Percentiles rank a stretch among this genome's conserved stretches.
These are phyloP conservation scores for Tetheella fluctuosa DNA, from an alignment of 2,888 invertebrate genomes.

Conservation along the genomic window DNA sequence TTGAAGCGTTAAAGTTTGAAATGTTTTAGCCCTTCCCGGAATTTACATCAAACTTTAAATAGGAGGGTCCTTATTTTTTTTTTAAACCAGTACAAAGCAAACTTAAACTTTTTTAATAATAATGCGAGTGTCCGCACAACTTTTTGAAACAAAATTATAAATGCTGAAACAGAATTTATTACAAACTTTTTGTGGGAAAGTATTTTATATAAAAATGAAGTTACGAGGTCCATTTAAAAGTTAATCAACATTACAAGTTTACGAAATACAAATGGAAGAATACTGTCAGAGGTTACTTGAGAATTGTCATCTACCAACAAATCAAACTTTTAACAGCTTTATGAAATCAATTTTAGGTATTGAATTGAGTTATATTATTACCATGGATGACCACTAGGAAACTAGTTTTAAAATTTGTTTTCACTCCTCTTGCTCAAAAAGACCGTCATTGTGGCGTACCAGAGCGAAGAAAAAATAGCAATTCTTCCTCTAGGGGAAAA, in stretches of 20 bases:
- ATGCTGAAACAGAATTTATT: not conserved
- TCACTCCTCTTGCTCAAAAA: too few relatives aligned
- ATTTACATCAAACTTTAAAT: not conserved
- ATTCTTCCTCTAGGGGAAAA: too few relatives aligned
- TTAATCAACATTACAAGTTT: not conserved
- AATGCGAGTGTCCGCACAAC: not conserved
- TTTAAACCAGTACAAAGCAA: not conserved
- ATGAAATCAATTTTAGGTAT: too few relatives aligned
- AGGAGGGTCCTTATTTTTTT: not conserved
- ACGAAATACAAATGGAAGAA: not conserved
- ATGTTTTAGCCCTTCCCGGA: not conserved
- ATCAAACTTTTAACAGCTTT: too few relatives aligned
- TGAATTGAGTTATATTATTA: too few relatives aligned
- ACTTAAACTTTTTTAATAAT: not conserved
- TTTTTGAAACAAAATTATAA: not conserved
- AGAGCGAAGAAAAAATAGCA: too few relatives aligned
- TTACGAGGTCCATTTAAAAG: not conserved
- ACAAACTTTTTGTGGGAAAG: constrained; percentile 1
- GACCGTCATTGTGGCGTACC: too few relatives aligned
- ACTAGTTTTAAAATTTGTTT: too few relatives aligned
- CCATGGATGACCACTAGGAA: too few relatives aligned
- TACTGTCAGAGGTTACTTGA: not conserved
- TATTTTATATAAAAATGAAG: not conserved
- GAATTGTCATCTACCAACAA: too few relatives aligned
- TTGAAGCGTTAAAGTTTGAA: not conserved